Evolutionary conservation across 2,113 vertebrate species (phyloP), one percentile per base, ranked within the genome.

Genomic region (Empidonax alnorum): DNA sequence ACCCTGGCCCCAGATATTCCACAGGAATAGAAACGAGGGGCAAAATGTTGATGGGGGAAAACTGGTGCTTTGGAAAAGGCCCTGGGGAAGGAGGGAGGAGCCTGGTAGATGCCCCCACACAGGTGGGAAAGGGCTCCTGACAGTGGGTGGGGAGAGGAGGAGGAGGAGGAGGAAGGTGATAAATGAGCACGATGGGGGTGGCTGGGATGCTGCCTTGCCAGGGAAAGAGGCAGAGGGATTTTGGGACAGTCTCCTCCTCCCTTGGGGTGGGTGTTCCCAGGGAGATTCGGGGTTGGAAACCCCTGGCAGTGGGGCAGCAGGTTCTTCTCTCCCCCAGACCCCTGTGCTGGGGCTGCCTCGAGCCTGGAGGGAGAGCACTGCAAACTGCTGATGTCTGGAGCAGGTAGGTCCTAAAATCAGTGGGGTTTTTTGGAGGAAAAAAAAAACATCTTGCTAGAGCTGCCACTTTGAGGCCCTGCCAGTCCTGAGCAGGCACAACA

Each of bases 301-400:
- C 16, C 27, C 21, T 0, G 0, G 63, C 25, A 63, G 33, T 1
- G 35, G 53, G 58, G 59, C 6, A 4, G 55, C 21, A 25, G 28
- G 2, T 53, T 42, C 35, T 22, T 23, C 41, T 13, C 13, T 6
- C 2, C 24, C 47, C 33, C 4, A 3, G 15, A 13, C 33, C 46
- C 61, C 11, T 2, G 2, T 2, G 4, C n/a, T 37, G 82, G 69
- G 77, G 49, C 55, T 82, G 46, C 78, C 41, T 33, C 13, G 5
- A 42, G 41, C 50, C 53, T 12, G 71, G 35, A 73, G 30, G 6
- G 49, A 46, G 4, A 92, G 28, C 12, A 8, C 58, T 12, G 30
- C 31, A 50, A 55, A 20, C 37, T 73, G 53, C 4, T 1, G 12
- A 4, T 8, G 0, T 3, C 39, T 56, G 59, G 28, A 67, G 87